Conservation (phyloP, 2,113 vertebrate species). For the Nestor notabilis region DNA sequence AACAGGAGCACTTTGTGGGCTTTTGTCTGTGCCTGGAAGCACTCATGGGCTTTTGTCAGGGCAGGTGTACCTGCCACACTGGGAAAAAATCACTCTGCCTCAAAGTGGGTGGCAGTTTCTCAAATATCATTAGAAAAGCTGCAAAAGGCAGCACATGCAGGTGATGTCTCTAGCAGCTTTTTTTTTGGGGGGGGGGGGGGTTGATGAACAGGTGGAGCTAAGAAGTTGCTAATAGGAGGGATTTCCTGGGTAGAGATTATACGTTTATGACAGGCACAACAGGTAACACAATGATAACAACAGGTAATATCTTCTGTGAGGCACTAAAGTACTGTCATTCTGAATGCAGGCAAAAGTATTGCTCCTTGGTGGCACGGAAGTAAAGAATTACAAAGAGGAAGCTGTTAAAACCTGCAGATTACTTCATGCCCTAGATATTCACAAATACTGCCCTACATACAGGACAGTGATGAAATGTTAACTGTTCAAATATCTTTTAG, state of each 20-base stretch:
- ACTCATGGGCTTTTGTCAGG: not conserved
- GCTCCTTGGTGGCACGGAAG: not conserved
- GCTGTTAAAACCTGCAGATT: not conserved
- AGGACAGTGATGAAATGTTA: not conserved
- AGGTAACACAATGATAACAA: not conserved
- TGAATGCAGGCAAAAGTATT: not conserved
- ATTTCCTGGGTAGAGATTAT: not conserved
- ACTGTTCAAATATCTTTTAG: not conserved
- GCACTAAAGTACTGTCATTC: not conserved
- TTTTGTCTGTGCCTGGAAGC: not conserved
- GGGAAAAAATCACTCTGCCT: not conserved
- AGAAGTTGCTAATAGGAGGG: not conserved
- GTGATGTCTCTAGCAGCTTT: not conserved
- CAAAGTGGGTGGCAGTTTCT: not conserved
- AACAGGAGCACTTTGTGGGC: not conserved
- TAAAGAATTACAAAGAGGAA: not conserved
- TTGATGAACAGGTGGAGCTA: not conserved
- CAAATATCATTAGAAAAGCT: not conserved
- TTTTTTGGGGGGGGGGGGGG: not conserved
- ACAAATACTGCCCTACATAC: not conserved
- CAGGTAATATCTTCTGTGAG: not conserved
- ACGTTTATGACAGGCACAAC: not conserved
- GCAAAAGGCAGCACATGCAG: not conserved
- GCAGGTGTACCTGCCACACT: not conserved
- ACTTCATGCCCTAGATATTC: not conserved